phyloP scores from a whole-genome alignment of 2,113 vertebrate species.

The Halcyon senegalensis region DNA sequence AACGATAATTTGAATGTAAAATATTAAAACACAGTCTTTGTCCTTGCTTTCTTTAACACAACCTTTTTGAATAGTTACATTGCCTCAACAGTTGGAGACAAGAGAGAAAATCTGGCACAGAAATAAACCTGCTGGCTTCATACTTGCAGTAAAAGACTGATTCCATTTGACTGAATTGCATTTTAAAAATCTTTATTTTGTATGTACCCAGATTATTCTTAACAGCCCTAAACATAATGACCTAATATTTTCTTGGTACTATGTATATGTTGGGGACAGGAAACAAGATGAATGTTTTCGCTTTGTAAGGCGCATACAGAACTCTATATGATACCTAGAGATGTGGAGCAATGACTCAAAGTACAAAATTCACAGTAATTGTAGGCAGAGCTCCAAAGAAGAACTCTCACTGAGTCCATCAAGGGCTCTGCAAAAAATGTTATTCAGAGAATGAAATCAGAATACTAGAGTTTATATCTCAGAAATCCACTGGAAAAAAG shows the following conservation, averaged over 20 bases:
- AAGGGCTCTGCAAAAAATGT: background rate
- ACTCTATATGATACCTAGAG: background rate
- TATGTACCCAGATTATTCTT: background rate
- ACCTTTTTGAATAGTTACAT: background rate
- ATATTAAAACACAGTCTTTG: conserved; percentile 31
- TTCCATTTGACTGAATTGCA: background rate
- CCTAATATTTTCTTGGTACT: background rate
- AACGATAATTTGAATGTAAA: conserved; percentile 32
- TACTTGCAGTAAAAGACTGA: background rate
- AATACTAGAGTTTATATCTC: background rate
- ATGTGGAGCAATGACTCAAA: background rate
- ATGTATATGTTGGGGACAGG: background rate
- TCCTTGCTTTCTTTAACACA: background rate
- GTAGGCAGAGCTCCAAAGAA: background rate
- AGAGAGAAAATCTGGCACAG: background rate
- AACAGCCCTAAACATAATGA: background rate
- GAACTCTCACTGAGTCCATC: background rate
- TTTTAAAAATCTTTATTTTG: background rate
- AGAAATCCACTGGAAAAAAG: background rate
- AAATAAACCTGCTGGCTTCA: background rate
- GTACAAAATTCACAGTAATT: background rate
- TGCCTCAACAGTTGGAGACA: background rate
- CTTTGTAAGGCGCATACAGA: background rate
- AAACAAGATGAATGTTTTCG: background rate
- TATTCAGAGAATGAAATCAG: background rate